Conservation (phyloP, 2,797 vertebrate species). For the Enteromius afrohamiltoni region DNA sequence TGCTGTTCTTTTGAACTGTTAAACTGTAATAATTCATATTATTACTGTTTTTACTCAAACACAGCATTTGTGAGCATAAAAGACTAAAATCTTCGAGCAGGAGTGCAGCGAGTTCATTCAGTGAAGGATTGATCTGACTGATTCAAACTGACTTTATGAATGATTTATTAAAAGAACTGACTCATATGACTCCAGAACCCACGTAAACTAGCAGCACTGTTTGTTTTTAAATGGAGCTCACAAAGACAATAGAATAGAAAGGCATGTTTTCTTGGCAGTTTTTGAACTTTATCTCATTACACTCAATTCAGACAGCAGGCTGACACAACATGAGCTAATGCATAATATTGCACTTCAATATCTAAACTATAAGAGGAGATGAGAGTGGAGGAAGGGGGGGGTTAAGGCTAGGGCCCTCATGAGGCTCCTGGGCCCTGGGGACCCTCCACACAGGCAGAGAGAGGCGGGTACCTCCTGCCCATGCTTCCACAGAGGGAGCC, state of each 20-base stretch:
- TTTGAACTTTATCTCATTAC: not conserved
- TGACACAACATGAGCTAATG: not conserved
- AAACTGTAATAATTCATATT: not conserved
- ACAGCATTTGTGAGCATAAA: not conserved
- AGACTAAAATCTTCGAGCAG: no score
- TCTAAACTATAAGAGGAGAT: slow-evolving; percentile 26
- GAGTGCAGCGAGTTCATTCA: not conserved
- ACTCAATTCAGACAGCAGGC: not conserved
- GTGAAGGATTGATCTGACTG: not conserved
- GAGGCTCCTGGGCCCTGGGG: slow-evolving; percentile 67
- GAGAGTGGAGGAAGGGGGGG: slow-evolving; percentile 41
- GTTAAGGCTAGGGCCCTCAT: slow-evolving; percentile 53
- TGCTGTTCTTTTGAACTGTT: not conserved
- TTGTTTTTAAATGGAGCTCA: not conserved
- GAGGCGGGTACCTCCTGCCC: slow-evolving; percentile 79
- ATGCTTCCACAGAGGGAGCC: slow-evolving; percentile 67
- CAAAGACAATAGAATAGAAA: not conserved
- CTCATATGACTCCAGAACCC: not conserved
- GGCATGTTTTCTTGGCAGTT: not conserved
- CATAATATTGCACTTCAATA: slow-evolving; percentile 4
- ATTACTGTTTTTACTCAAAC: not conserved
- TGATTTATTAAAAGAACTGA: slow-evolving; percentile 16
- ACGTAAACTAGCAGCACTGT: not conserved
- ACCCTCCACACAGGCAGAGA: slow-evolving; percentile 72
- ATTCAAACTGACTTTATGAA: not conserved